A percentile compares a stretch with the other conserved stretches of the same genome.
Evolutionary conservation across 2,888 invertebrate genomes (phyloP).

Genomic region (Eutolmus rufibarbis): DNA sequence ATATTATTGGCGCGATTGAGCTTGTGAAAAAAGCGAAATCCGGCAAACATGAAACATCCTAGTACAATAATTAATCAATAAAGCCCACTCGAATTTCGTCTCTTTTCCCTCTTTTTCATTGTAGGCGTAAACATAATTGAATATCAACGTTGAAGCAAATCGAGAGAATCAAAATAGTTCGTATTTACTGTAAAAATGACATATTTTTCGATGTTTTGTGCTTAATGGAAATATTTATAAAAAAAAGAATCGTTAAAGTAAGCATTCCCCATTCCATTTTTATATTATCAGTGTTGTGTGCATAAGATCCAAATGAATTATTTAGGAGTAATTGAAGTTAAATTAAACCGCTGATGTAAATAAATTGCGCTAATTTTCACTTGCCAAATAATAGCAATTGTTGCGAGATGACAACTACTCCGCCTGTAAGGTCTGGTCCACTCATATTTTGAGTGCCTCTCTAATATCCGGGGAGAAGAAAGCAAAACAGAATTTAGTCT

Average conservation of each 20-base stretch:
- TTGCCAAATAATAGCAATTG: background rate
- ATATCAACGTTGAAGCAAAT: background rate
- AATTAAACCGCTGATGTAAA: background rate
- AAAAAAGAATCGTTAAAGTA: background rate
- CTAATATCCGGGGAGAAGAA: background rate
- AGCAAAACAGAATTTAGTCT: constrained; percentile 30
- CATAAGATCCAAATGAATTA: background rate
- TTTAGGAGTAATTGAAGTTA: background rate
- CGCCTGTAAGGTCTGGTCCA: background rate
- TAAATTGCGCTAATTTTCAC: background rate
- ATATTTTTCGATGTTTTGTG: constrained; percentile 34
- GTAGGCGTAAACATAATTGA: background rate
- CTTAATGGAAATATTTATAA: constrained; percentile 14
- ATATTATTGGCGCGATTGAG: background rate
- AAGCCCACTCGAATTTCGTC: background rate
- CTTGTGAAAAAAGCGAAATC: background rate
- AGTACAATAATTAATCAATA: constrained; percentile 11
- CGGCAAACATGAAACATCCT: background rate
- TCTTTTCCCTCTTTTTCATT: background rate
- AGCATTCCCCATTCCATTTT: background rate
- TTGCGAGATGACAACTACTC: background rate
- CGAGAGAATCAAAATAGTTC: constrained; percentile 16
- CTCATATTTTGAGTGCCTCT: background rate
- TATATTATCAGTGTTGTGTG: constrained; percentile 10
- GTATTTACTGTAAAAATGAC: constrained; percentile 22